These are phyloP conservation scores for Meta bourneti DNA, from an alignment of 2,888 invertebrate genomes.

Conservation along the genomic window DNA sequence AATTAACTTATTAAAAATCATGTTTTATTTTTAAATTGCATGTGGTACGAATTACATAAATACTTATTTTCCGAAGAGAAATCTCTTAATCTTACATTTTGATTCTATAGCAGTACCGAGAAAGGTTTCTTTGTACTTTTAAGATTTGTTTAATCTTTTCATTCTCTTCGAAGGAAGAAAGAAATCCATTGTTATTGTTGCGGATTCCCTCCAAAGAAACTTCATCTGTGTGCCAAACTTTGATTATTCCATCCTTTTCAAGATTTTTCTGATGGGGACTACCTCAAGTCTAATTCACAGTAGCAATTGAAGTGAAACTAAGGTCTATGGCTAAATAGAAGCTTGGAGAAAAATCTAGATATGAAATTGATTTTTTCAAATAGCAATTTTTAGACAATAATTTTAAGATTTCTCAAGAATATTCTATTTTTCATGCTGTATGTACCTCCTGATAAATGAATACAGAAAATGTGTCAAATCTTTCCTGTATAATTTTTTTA, in stretches of 20 bases:
- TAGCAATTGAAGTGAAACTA: not conserved
- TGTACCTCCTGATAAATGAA: no score
- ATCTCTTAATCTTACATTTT: not conserved
- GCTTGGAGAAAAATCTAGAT: no score
- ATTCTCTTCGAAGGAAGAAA: constrained; percentile 28
- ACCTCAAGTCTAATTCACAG: constrained; percentile 25
- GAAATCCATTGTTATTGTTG: constrained; percentile 38
- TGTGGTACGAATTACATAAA: not conserved
- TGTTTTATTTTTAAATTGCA: no score
- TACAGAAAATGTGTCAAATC: no score
- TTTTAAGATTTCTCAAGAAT: no score
- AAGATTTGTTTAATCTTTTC: constrained; percentile 30
- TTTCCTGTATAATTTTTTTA: no score
- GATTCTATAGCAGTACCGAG: not conserved
- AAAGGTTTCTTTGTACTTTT: constrained; percentile 30
- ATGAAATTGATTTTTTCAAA: no score
- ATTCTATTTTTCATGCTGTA: no score
- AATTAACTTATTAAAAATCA: no score
- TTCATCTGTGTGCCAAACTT: constrained; percentile 48
- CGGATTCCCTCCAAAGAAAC: constrained; percentile 29
- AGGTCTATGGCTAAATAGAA: no score
- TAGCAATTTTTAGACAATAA: no score
- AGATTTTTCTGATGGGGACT: constrained; percentile 31
- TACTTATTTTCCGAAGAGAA: not conserved
- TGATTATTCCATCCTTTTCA: constrained; percentile 45